phyloP scores from a whole-genome alignment of 2,888 invertebrate species.

The Gibbula magus region DNA sequence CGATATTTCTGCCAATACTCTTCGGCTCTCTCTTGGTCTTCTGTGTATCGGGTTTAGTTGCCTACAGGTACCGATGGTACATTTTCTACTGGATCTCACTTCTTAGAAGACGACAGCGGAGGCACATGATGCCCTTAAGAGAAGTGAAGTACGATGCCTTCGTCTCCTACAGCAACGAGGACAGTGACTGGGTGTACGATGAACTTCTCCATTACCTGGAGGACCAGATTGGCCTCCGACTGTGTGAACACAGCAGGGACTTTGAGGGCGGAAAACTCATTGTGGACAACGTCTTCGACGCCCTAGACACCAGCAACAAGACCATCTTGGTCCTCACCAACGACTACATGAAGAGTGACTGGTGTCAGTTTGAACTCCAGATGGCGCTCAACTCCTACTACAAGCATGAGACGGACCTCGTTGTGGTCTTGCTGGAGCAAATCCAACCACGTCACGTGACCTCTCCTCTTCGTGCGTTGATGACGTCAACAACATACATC shows the following conservation, averaged over 20 bases:
- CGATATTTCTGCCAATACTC: not conserved
- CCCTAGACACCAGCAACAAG: conserved; percentile 3
- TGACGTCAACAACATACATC: not conserved
- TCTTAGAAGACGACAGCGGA: not conserved
- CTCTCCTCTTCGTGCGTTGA: not conserved
- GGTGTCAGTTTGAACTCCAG: not conserved
- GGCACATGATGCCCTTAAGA: not conserved
- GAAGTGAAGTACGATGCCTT: conserved; percentile 19
- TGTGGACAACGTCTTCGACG: conserved; percentile 14
- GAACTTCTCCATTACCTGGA: conserved; percentile 1
- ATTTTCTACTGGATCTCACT: not conserved
- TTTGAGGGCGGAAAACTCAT: conserved; percentile 17
- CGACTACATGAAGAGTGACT: not conserved
- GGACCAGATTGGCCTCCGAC: not conserved
- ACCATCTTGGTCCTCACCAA: not conserved
- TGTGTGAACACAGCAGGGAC: conserved; percentile 9
- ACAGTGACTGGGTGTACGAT: conserved; percentile 11
- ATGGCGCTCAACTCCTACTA: not conserved
- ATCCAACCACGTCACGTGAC: not conserved
- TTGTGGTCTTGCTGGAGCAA: not conserved
- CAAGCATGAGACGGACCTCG: not conserved
- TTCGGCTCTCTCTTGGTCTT: not conserved
- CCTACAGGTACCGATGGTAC: conserved; percentile 6
- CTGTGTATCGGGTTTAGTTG: not conserved
- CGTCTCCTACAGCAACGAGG: conserved; percentile 9